These are phyloP conservation scores for Oxyscelio sp. DNA, from an alignment of 2,888 invertebrate species.

Conservation along the genomic window DNA sequence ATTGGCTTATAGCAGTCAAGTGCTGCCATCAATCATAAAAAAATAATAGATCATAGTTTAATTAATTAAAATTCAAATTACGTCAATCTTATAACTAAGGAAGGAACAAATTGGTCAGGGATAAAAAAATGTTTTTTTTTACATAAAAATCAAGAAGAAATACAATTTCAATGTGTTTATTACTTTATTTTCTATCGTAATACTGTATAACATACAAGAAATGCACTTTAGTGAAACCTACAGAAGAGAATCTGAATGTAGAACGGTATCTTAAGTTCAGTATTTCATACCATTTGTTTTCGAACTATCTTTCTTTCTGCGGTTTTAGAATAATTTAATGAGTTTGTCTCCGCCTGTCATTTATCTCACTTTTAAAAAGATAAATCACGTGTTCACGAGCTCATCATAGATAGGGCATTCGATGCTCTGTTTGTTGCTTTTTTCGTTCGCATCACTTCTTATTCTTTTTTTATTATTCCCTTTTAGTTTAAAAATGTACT, in stretches of 20 bases:
- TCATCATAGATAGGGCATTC: conserved; percentile 75
- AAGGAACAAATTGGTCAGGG: neutral
- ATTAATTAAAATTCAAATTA: no score
- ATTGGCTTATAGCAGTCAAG: no score
- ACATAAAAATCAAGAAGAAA: conserved; percentile 36
- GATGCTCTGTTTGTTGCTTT: conserved; percentile 70
- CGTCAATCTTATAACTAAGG: neutral
- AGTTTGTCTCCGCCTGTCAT: conserved; percentile 79
- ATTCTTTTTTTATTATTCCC: conserved; percentile 24
- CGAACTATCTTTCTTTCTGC: conserved; percentile 80
- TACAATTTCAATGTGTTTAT: conserved; percentile 86
- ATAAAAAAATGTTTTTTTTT: conserved; percentile 4
- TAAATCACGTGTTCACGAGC: conserved; percentile 76
- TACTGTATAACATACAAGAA: conserved; percentile 97
- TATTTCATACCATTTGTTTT: conserved; percentile 80
- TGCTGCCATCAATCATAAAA: no score
- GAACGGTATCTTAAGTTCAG: conserved; percentile 84
- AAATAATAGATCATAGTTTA: no score
- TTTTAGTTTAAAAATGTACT: conserved; percentile 58
- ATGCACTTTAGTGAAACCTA: conserved; percentile 96
- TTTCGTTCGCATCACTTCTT: conserved; percentile 40
- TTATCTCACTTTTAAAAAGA: conserved; percentile 74
- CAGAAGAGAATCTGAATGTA: conserved; percentile 92
- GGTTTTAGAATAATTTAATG: conserved; percentile 82
- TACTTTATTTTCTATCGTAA: conserved; percentile 91